Percentiles rank a stretch among this genome's conserved stretches.
Conservation (phyloP, 1,140 invertebrate genomes). For the Cyclina sinensis region DNA sequence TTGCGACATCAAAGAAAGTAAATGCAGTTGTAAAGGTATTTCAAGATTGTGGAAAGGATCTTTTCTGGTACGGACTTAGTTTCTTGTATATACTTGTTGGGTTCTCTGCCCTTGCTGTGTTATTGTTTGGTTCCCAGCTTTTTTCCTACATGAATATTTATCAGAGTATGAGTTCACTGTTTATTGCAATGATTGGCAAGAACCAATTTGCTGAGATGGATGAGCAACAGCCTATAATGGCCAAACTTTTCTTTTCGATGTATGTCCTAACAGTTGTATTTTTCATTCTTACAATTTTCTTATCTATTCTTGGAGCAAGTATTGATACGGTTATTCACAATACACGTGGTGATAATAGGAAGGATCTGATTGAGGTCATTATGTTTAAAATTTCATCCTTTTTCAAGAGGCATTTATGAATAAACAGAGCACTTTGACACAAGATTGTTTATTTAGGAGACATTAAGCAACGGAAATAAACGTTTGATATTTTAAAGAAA, state of each 20-base stretch:
- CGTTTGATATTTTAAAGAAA: no score
- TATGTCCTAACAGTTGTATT: slow-evolving; percentile 93
- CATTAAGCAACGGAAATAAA: no score
- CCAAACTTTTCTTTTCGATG: slow-evolving; percentile 91
- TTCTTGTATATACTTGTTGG: slow-evolving; percentile 49
- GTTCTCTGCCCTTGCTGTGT: slow-evolving; percentile 29
- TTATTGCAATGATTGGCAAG: slow-evolving; percentile 92
- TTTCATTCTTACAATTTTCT: slow-evolving; percentile 92
- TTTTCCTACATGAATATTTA: slow-evolving; percentile 39
- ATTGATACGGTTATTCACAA: slow-evolving; percentile 43
- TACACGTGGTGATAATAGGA: background rate
- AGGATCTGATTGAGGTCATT: slow-evolving; percentile 14
- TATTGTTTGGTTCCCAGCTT: slow-evolving; percentile 58
- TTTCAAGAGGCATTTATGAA: background rate
- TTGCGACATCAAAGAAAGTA: slow-evolving; percentile 62
- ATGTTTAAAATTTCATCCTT: background rate
- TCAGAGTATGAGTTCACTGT: slow-evolving; percentile 87
- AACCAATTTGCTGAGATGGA: slow-evolving; percentile 91
- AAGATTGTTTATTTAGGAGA: no score
- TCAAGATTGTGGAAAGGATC: slow-evolving; percentile 34
- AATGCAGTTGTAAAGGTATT: slow-evolving; percentile 52
- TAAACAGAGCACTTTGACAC: no score
- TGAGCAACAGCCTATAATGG: slow-evolving; percentile 87
- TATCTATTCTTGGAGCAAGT: slow-evolving; percentile 90
- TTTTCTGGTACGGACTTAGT: slow-evolving; percentile 40